These are phyloP conservation scores for Perizoma affinitatum DNA, from an alignment of 2,888 invertebrate species.

Conservation along the genomic window DNA sequence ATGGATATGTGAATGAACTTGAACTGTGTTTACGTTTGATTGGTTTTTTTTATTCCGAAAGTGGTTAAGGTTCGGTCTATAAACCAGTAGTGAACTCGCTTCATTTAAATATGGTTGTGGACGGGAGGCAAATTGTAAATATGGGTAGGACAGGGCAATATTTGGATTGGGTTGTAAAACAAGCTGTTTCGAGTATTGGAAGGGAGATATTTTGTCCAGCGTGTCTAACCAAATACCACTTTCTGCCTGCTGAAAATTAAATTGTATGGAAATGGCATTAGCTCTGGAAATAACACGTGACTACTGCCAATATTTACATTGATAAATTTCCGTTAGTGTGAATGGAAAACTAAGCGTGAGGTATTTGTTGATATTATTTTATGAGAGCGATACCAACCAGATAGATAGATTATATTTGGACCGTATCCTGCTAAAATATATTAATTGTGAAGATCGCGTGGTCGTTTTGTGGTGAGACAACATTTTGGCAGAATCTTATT, in stretches of 20 bases:
- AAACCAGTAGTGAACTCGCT: slow-evolving; percentile 24
- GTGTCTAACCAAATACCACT: not conserved
- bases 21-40: slow-evolving; percentile 30
- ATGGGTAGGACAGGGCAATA: not conserved
- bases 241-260: too few species aligned
- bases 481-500: too few species aligned
- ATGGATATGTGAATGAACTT: slow-evolving; percentile 42
- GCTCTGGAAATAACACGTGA: not conserved
- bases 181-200: not conserved
- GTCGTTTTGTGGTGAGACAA: too few species aligned
- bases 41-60: slow-evolving; percentile 39
- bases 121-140: slow-evolving; percentile 8
- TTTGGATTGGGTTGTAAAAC: slow-evolving; percentile 6
- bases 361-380: too few species aligned
- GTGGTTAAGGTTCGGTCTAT: slow-evolving; percentile 36
- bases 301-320: too few species aligned
- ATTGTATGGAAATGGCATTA: not conserved
- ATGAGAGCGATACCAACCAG: too few species aligned
- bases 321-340: too few species aligned
- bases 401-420: too few species aligned
- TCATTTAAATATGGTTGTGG: slow-evolving; percentile 30
- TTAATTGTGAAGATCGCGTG: too few species aligned
- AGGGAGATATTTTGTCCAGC: not conserved
- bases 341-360: too few species aligned
- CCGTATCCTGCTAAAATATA: too few species aligned